Evolutionary conservation across 2,797 vertebrate genomes (phyloP).

Genomic region (Jordanella pulchra): DNA sequence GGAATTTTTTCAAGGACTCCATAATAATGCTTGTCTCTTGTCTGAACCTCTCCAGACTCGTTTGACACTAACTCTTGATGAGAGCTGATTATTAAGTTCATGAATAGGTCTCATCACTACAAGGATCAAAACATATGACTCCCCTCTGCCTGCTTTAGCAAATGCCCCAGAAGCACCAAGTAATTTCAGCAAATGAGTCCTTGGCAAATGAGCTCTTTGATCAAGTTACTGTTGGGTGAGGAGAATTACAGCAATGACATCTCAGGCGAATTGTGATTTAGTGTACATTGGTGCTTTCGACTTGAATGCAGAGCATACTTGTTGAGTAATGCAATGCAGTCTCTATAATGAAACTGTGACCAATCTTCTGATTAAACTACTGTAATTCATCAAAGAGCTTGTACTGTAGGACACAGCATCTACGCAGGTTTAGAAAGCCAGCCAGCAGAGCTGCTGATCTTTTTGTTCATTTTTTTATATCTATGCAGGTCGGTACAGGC

Average conservation of each 20-base stretch:
- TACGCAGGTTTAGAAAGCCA: neutral
- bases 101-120: conserved; percentile 56
- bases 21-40: conserved; percentile 18
- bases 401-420: neutral
- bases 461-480: neutral
- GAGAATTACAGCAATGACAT: conserved; percentile 39
- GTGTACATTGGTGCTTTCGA: conserved; percentile 27
- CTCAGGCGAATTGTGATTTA: conserved; percentile 32
- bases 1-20: conserved; percentile 7
- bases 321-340: conserved; percentile 25
- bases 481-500: neutral
- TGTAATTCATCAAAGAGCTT: conserved; percentile 31
- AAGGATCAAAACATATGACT: conserved; percentile 59
- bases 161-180: conserved; percentile 52
- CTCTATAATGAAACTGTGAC: conserved; percentile 24
- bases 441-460: neutral
- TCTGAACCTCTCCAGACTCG: conserved; percentile 31
- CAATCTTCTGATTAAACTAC: conserved; percentile 25
- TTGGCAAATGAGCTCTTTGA: conserved; percentile 59
- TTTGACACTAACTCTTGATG: conserved; percentile 52
- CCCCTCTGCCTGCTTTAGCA: conserved; percentile 49
- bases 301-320: conserved; percentile 23
- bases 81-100: conserved; percentile 63
- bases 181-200: conserved; percentile 62
- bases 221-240: conserved; percentile 44